phyloP scores from a whole-genome alignment of 1,140 invertebrate species.

The Microplitis demolitor region DNA sequence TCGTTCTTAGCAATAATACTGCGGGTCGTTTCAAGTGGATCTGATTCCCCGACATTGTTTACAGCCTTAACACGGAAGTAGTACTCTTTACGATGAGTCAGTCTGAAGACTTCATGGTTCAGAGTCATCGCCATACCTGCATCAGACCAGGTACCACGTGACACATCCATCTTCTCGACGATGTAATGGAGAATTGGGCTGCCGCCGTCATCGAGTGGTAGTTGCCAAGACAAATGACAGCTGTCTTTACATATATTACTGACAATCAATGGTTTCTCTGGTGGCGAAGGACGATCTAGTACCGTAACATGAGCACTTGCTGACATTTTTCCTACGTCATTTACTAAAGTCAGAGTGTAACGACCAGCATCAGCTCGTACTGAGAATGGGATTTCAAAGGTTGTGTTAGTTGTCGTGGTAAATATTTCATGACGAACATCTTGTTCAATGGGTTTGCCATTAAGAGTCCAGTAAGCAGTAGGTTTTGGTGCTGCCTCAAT shows the following conservation, averaged over 20 bases:
- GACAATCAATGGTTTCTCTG: conserved; percentile 85
- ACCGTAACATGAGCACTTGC: conserved; percentile 87
- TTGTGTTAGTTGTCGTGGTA: conserved; percentile 75
- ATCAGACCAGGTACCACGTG: conserved; percentile 93
- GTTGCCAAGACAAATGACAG: conserved; percentile 81
- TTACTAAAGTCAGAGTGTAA: conserved; percentile 84
- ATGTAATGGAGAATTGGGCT: conserved; percentile 95
- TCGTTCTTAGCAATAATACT: conserved; percentile 94
- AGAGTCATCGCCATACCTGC: conserved; percentile 85
- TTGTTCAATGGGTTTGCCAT: conserved; percentile 74
- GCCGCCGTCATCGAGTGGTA: conserved; percentile 88
- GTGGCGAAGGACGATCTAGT: conserved; percentile 84
- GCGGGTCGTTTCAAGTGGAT: conserved; percentile 82
- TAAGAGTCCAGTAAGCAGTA: conserved; percentile 87
- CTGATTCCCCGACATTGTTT: conserved; percentile 94
- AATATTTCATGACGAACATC: conserved; percentile 61
- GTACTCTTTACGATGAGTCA: conserved; percentile 94
- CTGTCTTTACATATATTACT: conserved; percentile 88
- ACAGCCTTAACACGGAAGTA: conserved; percentile 90
- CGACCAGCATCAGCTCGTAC: conserved; percentile 80
- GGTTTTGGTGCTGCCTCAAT: conserved; percentile 85
- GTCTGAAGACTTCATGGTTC: conserved; percentile 80
- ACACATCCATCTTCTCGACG: conserved; percentile 96
- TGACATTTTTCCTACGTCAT: conserved; percentile 79
- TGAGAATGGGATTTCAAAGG: conserved; percentile 86